Base-by-base conservation (phyloP, 1,140 invertebrate species). In the Lutraria rhynchaena region DNA sequence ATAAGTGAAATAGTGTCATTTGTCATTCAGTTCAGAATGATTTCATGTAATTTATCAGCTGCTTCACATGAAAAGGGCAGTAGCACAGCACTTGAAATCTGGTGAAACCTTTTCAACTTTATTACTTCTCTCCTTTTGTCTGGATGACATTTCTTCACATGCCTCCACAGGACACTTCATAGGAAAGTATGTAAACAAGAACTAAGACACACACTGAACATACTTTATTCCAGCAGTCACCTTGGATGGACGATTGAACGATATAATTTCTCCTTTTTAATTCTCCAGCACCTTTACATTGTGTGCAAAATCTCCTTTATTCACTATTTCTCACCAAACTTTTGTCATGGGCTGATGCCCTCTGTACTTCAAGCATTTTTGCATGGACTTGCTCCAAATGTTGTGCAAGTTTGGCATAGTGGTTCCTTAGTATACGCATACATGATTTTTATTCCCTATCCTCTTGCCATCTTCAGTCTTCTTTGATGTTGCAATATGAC, bases 241-340 rank as follows among this genome's bases (percentile, higher is more conserved):
- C 11, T 11, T 63, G n/a, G 9, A 31, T 33, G 73, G 58, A 15
- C 55, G 31, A 41, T 75, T 63, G 27, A 17, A 41, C 13, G 73
- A 37, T 24, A 60, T 75, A 29, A 75, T 75, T 61, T 75, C 57
- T 46, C 73, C 73, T 61, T 61, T 22, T 19, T 37, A 17, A 46
- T 15, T 60, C 27, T 75, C 58, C 27, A 58, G 46, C 2, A 75
- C 73, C 24, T 49, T 58, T 46, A 24, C 5, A 27, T 75, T 75
- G 35, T 75, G 73, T 27, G 55, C 73, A 75, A 60, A 60, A 17
- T 75, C 58, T 3, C 73, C 73, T 35, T 35, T 60, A 29, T 75
- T 61, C 41, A 57, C 49, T 1, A 75, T 60, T 3, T 60, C 57
- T 29, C 37, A 44, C 73, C 73, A 75, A 17, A 57, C 57, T 75